Evolutionary conservation across 2,113 vertebrate species (phyloP), one percentile per base, ranked within the genome.

Genomic region (Lepidothrix coronata): DNA sequence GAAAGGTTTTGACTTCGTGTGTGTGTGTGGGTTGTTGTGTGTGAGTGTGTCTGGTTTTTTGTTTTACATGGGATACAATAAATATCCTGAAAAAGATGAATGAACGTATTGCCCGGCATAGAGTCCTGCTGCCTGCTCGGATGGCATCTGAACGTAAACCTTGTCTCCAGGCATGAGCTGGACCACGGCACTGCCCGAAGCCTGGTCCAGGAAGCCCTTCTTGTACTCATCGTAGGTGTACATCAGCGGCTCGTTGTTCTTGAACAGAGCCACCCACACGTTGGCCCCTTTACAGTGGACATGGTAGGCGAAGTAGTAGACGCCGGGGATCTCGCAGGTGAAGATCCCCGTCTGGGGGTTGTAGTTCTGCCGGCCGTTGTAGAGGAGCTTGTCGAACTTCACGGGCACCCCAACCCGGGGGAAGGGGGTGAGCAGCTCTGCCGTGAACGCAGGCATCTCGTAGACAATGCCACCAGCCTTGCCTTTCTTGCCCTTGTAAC

Each of bases 161-260:
- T 98, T 98, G 97, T 99, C 99, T 83, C 99, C 99, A 1, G 96
- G 98, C 92, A 97, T 97, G 63, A 99, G 97, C 14, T 98, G 98
- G 67, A 99, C 98, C 23, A 99, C 99, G 0, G 99, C 99, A 1
- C 99, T 99, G 67, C 99, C 99, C 0, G 99, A 99, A 5, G 99
- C 99, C 97, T 99, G 99, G 97, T 99, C 99, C 95, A 99, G 97
- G 96, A 98, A 99, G 88, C 99, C 99, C 95, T 99, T 99, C 96
- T 99, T 99, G 98, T 99, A 99, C 96, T 99, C 99, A 2, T 99
- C 99, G 0, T 99, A 99, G 2, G 99, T 99, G 97, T 99, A 99
- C 99, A 99, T 99, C 63, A 99, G 95, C 1, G 99, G 99, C 95
- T 99, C 99, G 37, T 98, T 99, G 98, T 99, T 99, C 97, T 98